Percentiles rank a stretch among this genome's conserved stretches.
Evolutionary conservation across 2,113 vertebrate genomes (phyloP).

Genomic region (Rattus rattus): DNA sequence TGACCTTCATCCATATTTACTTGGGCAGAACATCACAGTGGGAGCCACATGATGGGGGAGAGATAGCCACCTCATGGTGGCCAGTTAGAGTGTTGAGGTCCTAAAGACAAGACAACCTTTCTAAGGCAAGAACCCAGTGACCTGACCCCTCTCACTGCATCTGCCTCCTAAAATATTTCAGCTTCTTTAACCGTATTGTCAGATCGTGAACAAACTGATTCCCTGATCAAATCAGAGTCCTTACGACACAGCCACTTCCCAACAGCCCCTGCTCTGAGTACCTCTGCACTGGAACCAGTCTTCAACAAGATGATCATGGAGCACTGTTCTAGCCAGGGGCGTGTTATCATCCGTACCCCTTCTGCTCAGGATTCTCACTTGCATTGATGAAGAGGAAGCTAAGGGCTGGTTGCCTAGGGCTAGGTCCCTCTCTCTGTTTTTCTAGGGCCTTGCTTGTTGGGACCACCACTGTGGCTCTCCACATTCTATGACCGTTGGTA

Average conservation of each 20-base stretch:
- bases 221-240: not conserved
- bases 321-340: not conserved
- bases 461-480: not conserved
- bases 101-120: not conserved
- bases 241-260: not conserved
- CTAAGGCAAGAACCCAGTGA: not conserved
- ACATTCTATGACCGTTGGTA: not conserved
- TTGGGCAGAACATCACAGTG: not conserved
- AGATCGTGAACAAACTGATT: too few species aligned
- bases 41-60: not conserved
- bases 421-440: not conserved
- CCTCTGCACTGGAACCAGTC: not conserved
- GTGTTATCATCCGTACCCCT: not conserved
- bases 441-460: not conserved
- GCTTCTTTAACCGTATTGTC: not conserved
- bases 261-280: not conserved
- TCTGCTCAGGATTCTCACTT: not conserved
- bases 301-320: not conserved
- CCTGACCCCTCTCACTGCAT: not conserved
- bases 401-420: accelerated
- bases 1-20: not conserved
- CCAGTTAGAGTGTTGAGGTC: not conserved
- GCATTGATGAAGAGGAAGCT: not conserved
- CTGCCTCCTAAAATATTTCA: not conserved
- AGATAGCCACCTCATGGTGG: too few species aligned